Base-by-base conservation (phyloP, 2,797 vertebrate genomes). In the Heliangelus exortis region DNA sequence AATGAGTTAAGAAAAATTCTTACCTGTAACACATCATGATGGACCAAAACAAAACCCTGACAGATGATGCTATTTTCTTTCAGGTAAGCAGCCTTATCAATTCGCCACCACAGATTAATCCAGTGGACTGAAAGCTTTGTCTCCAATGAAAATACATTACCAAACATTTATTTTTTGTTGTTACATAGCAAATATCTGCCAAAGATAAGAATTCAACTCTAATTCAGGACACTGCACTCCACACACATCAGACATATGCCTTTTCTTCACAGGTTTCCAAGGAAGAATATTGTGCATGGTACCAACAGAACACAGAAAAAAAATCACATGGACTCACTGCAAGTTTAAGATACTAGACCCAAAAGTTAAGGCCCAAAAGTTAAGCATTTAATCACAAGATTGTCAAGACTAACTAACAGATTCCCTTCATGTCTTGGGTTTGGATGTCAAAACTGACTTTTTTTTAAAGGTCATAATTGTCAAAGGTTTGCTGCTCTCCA, bases 391-490 rank as follows among this genome's bases (percentile, higher is more conserved):
- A 74, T 59, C 28, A 74, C 17, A 51, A 47, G n/a, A 43, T 20
- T 72, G 78, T 89, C 68, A 77, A 73, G 29, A 74, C 19, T 84
- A 89, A 93, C 69, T 75, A 95, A 74, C 21, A 62, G 47, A 54
- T 72, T 87, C 20, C 47, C 68, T 41, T 33, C 10, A 18, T 33
- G 39, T 65, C 72, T 92, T 85, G 51, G 68, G 43, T 86, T 84
- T 68, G 66, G 61, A 85, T 58, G 69, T 59, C 76, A 88, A 94
- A 94, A 91, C 3, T 90, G 85, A 75, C 66, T 5, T 66, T 78
- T 80, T 87, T 72, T 78, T 45, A 80, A 93, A 93, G 47, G 66
- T 94, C 90, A 88, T 90, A 83, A 91, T 66, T 88, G 58, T 68
- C 82, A 93, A 50, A 80, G 43, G 58, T 89, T 63, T 89, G 34